Evolutionary conservation across 2,797 vertebrate species (phyloP), one percentile per base, ranked within the genome.

Genomic region (Lepilemur septentrionalis): DNA sequence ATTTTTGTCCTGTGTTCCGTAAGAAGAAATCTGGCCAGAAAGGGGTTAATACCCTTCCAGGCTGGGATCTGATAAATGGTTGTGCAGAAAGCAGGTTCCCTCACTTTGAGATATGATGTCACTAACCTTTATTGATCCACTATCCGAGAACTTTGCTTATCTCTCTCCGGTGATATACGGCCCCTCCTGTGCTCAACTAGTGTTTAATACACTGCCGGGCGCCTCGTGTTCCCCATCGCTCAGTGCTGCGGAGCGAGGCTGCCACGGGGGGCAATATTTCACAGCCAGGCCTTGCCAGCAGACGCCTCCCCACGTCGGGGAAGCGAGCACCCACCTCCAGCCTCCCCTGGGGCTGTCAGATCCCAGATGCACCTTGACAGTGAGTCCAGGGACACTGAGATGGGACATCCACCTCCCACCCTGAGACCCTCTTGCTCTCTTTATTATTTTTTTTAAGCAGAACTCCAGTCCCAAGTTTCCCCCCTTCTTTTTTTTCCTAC

Each of bases 101-200:
- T 99, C 99, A 99, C 99, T 99, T 99, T 99, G 99, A 99, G 99
- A 99, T 99, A 99, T 99, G 99, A 99, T 99, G 99, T 99, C 99
- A 99, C 99, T 99, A 99, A 99, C 99, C 99, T 99, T 99, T 99
- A 99, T 99, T 99, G 99, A 99, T 99, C 99, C 99, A 98, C 98
- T 98, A 99, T 99, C 98, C 98, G 98, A 99, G 99, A 99, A 99
- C 98, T 98, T 99, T 99, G 99, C 99, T 99, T 99, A 99, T 99
- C 99, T 98, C 99, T 99, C 99, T 97, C 97, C 98, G 98, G 99
- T 99, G 99, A 99, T 99, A 99, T 99, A 99, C 99, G 99, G 99
- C 98, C 99, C 95, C 99, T 99, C 98, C 98, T 98, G 98, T 92
- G 98, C 99, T 99, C 99, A 99, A 99, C 99, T 99, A 99, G 99